Percentiles rank a stretch among this genome's conserved stretches.
phyloP scores from a whole-genome alignment of 1,140 invertebrate species.

The Cydia strobilella region DNA sequence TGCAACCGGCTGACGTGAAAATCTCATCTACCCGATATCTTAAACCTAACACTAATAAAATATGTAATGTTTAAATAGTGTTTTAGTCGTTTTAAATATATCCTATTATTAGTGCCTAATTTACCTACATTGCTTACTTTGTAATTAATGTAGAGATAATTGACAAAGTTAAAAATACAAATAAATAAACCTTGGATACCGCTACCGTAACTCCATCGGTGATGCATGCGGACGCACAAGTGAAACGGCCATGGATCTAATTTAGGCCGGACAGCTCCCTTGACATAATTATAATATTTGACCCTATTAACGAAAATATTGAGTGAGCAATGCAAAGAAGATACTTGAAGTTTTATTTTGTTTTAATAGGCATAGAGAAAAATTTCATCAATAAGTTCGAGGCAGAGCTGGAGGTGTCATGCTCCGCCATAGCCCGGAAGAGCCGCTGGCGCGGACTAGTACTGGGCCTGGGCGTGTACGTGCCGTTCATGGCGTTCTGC shows the following conservation, averaged over 20 bases:
- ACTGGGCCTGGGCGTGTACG: slow-evolving; percentile 85
- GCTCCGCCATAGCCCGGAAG: slow-evolving; percentile 80
- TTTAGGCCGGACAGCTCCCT: neutral
- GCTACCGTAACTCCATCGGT: neutral
- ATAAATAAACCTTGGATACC: neutral
- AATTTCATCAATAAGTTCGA: slow-evolving; percentile 82
- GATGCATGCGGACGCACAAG: neutral
- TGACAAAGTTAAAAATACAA: neutral
- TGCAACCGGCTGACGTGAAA: no score
- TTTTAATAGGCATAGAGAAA: slow-evolving; percentile 73
- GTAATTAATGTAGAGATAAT: no score
- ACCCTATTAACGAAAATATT: slow-evolving; percentile 5
- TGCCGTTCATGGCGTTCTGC: slow-evolving; percentile 88
- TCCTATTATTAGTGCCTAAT: no score
- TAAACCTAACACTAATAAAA: no score
- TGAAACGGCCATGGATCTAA: slow-evolving; percentile 1
- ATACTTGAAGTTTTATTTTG: no score
- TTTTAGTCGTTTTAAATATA: no score
- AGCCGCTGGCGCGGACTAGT: slow-evolving; percentile 84
- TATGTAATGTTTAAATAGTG: no score
- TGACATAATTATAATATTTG: neutral
- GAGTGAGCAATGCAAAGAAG: neutral
- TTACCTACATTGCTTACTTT: no score
- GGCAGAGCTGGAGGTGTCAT: slow-evolving; percentile 79
- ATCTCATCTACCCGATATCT: no score